phyloP scores from a whole-genome alignment of 1,140 invertebrate species.

The Drosophila santomea region DNA sequence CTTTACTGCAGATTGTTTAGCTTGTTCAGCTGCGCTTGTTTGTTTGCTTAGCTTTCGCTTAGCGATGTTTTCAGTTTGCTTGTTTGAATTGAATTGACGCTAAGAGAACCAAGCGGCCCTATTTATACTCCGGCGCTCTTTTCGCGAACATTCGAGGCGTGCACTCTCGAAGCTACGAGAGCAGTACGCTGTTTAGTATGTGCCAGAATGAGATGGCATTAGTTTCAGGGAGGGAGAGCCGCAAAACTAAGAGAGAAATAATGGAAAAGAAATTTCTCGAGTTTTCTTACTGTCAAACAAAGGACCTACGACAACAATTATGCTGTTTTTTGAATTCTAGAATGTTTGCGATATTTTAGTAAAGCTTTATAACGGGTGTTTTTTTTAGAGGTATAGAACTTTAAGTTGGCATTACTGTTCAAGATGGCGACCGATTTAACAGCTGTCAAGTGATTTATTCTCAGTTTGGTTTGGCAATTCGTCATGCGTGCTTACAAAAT shows the following conservation, averaged over 20 bases:
- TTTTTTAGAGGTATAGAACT: too few relatives aligned
- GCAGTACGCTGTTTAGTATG: neutral
- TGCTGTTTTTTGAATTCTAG: conserved; percentile 4
- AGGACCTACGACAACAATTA: conserved; percentile 1
- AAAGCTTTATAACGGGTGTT: too few relatives aligned
- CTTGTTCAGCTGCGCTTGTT: conserved; percentile 45
- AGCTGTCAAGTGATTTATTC: too few relatives aligned
- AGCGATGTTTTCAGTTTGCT: conserved; percentile 59
- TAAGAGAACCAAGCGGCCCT: conserved; percentile 40
- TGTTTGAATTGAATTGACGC: conserved; percentile 57
- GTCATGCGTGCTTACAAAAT: too few relatives aligned
- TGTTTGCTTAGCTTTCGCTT: conserved; percentile 39
- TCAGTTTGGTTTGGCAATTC: too few relatives aligned
- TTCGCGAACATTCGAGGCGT: conserved; percentile 53
- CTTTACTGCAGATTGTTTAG: conserved; percentile 5
- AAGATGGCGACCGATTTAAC: too few relatives aligned
- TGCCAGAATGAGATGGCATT: neutral
- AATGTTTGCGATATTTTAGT: neutral
- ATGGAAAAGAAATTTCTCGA: conserved; percentile 6
- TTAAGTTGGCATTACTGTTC: too few relatives aligned
- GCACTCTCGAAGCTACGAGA: conserved; percentile 38
- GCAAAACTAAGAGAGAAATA: neutral
- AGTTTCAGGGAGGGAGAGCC: conserved; percentile 2
- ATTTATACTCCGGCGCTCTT: conserved; percentile 61
- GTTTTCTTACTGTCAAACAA: neutral